Evolutionary conservation across 2,113 vertebrate genomes (phyloP).

Genomic region (Chaetura pelagica): DNA sequence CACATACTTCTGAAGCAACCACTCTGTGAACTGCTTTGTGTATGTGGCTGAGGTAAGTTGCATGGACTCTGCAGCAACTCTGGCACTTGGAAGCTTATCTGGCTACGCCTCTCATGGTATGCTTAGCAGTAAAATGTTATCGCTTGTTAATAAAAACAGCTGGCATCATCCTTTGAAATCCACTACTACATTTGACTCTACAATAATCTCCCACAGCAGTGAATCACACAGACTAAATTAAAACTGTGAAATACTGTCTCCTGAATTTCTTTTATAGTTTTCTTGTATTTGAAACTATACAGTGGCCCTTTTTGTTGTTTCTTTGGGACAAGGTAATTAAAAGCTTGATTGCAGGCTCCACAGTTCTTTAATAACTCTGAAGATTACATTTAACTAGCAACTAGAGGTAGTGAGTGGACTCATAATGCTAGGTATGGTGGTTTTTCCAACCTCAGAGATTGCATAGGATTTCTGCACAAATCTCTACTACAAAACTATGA

Average conservation of each 20-base stretch:
- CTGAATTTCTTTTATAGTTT: background rate
- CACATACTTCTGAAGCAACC: background rate
- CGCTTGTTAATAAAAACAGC: background rate
- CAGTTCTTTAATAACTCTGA: background rate
- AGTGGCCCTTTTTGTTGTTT: background rate
- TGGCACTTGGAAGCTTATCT: background rate
- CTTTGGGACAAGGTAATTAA: background rate
- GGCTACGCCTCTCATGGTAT: background rate
- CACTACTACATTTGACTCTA: background rate
- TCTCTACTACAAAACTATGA: background rate
- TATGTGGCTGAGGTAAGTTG: background rate
- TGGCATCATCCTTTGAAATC: background rate
- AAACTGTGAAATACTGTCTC: background rate
- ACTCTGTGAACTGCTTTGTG: background rate
- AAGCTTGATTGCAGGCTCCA: background rate
- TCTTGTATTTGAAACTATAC: background rate
- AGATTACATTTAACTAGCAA: background rate
- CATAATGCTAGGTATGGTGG: background rate
- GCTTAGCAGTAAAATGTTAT: conserved; percentile 11
- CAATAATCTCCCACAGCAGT: background rate
- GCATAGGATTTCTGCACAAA: background rate
- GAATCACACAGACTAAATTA: background rate
- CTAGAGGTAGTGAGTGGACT: background rate
- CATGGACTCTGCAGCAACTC: background rate
- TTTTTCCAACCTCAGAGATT: background rate